A percentile compares a stretch with the other conserved stretches of the same genome.
phyloP scores from a whole-genome alignment of 2,113 vertebrate species.

The Columba janthina region DNA sequence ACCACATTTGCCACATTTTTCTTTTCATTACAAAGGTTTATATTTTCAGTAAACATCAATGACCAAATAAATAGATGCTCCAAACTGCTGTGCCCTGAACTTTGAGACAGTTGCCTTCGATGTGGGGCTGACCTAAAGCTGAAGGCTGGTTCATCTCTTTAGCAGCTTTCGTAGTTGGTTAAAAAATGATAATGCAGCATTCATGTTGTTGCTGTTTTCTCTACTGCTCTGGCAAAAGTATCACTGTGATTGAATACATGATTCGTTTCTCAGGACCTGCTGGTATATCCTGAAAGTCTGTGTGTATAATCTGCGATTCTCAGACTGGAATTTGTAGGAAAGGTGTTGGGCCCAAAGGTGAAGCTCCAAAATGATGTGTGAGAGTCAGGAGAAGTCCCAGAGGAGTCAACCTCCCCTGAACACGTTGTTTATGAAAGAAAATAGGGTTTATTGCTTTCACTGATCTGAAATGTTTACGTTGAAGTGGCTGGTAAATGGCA shows the following conservation, averaged over 20 bases:
- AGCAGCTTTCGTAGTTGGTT: conserved; percentile 20
- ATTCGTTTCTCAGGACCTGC: background rate
- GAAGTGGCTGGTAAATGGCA: background rate
- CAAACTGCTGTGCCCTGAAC: background rate
- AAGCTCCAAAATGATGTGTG: background rate
- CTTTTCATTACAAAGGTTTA: background rate
- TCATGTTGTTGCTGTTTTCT: background rate
- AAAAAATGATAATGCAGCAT: conserved; percentile 23
- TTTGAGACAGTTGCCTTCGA: background rate
- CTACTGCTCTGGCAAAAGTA: background rate
- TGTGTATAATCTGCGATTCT: background rate
- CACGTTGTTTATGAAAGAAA: background rate
- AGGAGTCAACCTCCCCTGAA: background rate
- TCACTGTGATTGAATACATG: background rate
- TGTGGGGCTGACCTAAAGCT: background rate
- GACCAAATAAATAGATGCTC: background rate
- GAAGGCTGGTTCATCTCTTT: background rate
- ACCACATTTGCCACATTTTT: background rate
- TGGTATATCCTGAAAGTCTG: background rate
- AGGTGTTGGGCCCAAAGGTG: background rate
- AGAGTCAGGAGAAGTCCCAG: background rate
- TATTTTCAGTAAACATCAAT: background rate
- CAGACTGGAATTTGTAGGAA: background rate
- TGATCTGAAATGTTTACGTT: background rate
- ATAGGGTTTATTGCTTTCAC: background rate